Evolutionary conservation across 2,888 invertebrate genomes (phyloP).

Genomic region (Clostera curtula): DNA sequence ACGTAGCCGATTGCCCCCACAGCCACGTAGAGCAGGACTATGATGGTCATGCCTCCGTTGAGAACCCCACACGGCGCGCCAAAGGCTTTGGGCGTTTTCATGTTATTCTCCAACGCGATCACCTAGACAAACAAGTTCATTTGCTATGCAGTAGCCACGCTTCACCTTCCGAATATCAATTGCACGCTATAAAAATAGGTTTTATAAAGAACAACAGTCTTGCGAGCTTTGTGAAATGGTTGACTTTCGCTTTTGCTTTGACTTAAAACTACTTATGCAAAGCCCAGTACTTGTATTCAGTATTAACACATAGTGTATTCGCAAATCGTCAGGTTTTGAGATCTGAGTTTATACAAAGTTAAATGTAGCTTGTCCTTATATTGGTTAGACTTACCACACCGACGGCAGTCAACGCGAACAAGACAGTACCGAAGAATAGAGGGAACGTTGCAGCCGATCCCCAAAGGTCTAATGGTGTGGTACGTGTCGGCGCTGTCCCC

Average conservation of each 20-base stretch:
- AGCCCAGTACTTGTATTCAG: too few relatives aligned
- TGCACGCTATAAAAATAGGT: not conserved
- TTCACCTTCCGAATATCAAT: not conserved
- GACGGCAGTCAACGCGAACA: slow-evolving; percentile 91
- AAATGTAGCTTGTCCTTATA: not conserved
- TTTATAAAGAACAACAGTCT: not conserved
- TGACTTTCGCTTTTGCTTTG: too few relatives aligned
- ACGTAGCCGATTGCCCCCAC: slow-evolving; percentile 91
- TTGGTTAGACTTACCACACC: slow-evolving; percentile 78
- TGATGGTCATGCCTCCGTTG: slow-evolving; percentile 86
- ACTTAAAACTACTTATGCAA: too few relatives aligned
- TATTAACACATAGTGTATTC: too few relatives aligned
- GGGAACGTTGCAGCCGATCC: slow-evolving; percentile 50
- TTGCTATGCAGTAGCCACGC: slow-evolving; percentile 12
- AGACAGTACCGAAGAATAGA: slow-evolving; percentile 83
- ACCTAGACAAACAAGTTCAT: too few relatives aligned
- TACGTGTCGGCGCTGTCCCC: slow-evolving; percentile 57
- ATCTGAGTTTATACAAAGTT: too few relatives aligned
- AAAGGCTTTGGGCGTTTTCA: slow-evolving; percentile 88
- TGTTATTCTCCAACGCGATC: slow-evolving; percentile 91
- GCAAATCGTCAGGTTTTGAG: too few relatives aligned
- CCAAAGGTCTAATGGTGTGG: slow-evolving; percentile 54
- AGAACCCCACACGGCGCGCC: slow-evolving; percentile 85
- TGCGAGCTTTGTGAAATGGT: too few relatives aligned
- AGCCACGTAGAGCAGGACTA: slow-evolving; percentile 83